These are phyloP conservation scores for Liolophura sinensis DNA, from an alignment of 1,140 invertebrate species.

Conservation along the genomic window DNA sequence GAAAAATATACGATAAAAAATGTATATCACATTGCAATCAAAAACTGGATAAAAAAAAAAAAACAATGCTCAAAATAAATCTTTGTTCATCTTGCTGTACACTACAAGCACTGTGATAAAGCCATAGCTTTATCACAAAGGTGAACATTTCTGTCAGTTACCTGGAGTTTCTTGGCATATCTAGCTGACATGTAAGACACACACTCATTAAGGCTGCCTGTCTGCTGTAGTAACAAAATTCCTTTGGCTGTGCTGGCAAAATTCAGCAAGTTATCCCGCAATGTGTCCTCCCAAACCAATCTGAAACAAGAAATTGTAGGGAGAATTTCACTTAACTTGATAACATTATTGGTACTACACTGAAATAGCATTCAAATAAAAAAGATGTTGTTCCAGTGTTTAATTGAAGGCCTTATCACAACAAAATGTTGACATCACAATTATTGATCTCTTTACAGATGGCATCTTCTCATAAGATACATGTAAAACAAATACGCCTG, in stretches of 20 bases:
- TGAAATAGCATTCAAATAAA: neutral
- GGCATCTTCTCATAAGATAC: too few species aligned
- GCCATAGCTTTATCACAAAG: too few species aligned
- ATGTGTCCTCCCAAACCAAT: slow-evolving; percentile 48
- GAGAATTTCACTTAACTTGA: neutral
- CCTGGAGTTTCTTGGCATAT: slow-evolving; percentile 57
- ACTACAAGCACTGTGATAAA: too few species aligned
- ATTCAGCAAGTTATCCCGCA: slow-evolving; percentile 56
- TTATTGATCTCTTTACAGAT: too few species aligned
- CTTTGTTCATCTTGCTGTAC: too few species aligned
- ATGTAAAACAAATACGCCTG: too few species aligned
- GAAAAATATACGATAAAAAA: too few species aligned
- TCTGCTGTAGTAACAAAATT: slow-evolving; percentile 52
- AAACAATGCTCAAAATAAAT: too few species aligned
- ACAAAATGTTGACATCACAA: too few species aligned
- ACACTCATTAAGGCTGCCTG: slow-evolving; percentile 51
- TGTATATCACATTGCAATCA: too few species aligned
- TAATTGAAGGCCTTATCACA: too few species aligned
- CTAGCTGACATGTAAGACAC: slow-evolving; percentile 55
- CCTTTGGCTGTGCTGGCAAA: slow-evolving; percentile 58
- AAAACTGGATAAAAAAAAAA: too few species aligned
- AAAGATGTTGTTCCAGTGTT: neutral
- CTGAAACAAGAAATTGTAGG: slow-evolving; percentile 24
- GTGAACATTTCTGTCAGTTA: slow-evolving; percentile 14
- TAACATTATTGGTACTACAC: neutral